Evolutionary conservation across 2,888 invertebrate genomes (phyloP).

Genomic region (Lomographa bimaculata): DNA sequence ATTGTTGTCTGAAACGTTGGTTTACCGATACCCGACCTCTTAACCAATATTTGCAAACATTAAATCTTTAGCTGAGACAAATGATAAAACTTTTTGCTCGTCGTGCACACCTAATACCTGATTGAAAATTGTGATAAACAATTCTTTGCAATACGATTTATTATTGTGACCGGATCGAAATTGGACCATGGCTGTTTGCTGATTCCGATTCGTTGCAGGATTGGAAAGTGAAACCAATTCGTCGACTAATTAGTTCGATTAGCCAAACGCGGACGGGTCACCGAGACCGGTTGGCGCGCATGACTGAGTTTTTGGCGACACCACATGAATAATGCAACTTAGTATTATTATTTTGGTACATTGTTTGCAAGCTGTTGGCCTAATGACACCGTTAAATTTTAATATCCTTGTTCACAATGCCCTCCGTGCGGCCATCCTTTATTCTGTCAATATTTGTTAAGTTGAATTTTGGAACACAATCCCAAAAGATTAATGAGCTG

Average conservation of each 20-base stretch:
- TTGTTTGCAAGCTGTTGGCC: slow-evolving; percentile 61
- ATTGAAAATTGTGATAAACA: slow-evolving; percentile 24
- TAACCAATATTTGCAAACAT: slow-evolving; percentile 69
- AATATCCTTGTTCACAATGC: slow-evolving; percentile 51
- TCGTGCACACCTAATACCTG: slow-evolving; percentile 31
- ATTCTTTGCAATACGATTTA: slow-evolving; percentile 18
- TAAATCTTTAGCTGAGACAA: slow-evolving; percentile 55
- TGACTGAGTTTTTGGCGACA: slow-evolving; percentile 61
- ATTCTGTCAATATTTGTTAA: slow-evolving; percentile 44
- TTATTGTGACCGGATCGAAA: slow-evolving; percentile 39
- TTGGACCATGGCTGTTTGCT: slow-evolving; percentile 58
- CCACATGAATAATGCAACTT: slow-evolving; percentile 67
- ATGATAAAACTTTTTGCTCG: slow-evolving; percentile 38
- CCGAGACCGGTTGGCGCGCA: slow-evolving; percentile 52
- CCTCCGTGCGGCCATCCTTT: slow-evolving; percentile 30
- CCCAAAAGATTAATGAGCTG: slow-evolving; percentile 36
- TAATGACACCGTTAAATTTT: slow-evolving; percentile 69
- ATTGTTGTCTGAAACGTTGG: slow-evolving; percentile 32
- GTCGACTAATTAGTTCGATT: slow-evolving; percentile 65
- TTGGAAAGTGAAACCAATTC: slow-evolving; percentile 69
- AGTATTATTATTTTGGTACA: slow-evolving; percentile 52
- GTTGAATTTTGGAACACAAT: slow-evolving; percentile 39
- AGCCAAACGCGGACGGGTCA: slow-evolving; percentile 60
- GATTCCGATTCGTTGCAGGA: slow-evolving; percentile 48
- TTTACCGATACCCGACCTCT: slow-evolving; percentile 73